Percentiles rank a stretch among this genome's conserved stretches.
Evolutionary conservation across 2,797 vertebrate species (phyloP).

Genomic region (Gobionotothen gibberifrons): DNA sequence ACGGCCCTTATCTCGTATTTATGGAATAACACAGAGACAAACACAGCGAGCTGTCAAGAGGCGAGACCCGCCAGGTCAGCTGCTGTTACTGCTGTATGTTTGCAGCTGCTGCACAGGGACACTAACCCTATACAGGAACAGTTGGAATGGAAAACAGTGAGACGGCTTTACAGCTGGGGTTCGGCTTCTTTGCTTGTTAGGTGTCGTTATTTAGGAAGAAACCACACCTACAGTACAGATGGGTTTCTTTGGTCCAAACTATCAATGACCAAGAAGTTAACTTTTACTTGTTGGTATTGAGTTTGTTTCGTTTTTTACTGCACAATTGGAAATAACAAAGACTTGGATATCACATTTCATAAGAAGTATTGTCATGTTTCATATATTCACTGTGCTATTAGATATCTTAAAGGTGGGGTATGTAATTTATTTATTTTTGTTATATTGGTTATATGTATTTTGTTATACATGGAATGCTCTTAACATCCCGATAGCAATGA

Average conservation of each 20-base stretch:
- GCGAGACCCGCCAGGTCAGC: slow-evolving; percentile 62
- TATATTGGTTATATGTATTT: no score
- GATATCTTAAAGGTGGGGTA: background rate
- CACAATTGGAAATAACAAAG: background rate
- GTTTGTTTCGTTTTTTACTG: background rate
- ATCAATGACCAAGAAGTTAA: background rate
- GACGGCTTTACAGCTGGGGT: slow-evolving; percentile 9
- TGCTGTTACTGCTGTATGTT: slow-evolving; percentile 52
- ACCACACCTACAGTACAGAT: background rate
- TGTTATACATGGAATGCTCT: no score
- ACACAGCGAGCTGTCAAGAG: slow-evolving; percentile 60
- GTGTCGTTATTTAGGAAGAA: background rate
- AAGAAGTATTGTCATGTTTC: background rate
- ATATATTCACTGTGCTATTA: background rate
- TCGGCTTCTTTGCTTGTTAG: slow-evolving; percentile 12
- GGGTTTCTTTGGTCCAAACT: background rate
- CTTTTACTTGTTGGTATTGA: background rate
- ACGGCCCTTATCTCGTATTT: slow-evolving; percentile 72
- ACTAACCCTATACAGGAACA: slow-evolving; percentile 40
- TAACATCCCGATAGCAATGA: no score
- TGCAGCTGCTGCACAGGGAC: slow-evolving; percentile 49
- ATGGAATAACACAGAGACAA: slow-evolving; percentile 73
- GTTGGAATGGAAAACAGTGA: slow-evolving; percentile 25
- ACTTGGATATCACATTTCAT: background rate
- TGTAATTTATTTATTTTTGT: no score